Conservation (phyloP, 2,113 vertebrate genomes). For the Oryzias javanicus region DNA sequence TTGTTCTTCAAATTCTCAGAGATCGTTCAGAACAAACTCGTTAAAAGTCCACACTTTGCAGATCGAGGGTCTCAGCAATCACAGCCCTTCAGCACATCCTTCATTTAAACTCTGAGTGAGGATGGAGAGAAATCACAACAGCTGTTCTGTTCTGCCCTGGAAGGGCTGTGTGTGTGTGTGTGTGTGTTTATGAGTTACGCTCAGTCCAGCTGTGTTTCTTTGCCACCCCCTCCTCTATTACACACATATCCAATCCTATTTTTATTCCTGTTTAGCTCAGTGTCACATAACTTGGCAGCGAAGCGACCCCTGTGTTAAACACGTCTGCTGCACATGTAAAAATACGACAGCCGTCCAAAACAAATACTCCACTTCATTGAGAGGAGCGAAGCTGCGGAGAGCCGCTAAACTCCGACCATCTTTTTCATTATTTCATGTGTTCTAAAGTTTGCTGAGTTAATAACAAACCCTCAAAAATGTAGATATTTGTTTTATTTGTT, state of each 20-base stretch:
- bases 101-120: slow-evolving; percentile 14
- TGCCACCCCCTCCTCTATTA: slow-evolving; percentile 12
- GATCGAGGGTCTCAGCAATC: slow-evolving; percentile 29
- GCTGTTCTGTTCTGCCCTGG: slow-evolving; percentile 38
- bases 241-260: slow-evolving; percentile 54
- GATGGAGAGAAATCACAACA: slow-evolving; percentile 45
- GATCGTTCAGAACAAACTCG: slow-evolving; percentile 27
- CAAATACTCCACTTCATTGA: slow-evolving; percentile 66
- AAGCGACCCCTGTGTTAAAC: slow-evolving; percentile 58
- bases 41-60: slow-evolving; percentile 29
- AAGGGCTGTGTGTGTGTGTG: slow-evolving; percentile 21
- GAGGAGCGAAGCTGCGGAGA: slow-evolving; percentile 30
- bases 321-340: slow-evolving; percentile 71
- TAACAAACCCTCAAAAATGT: not conserved
- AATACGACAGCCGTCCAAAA: slow-evolving; percentile 70
- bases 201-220: slow-evolving; percentile 51
- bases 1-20: slow-evolving; percentile 41
- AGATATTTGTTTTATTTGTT: no score
- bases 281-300: slow-evolving; percentile 75
- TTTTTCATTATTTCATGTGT: not conserved
- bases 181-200: slow-evolving; percentile 13
- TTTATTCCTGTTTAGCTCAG: slow-evolving; percentile 78
- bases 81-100: slow-evolving; percentile 32
- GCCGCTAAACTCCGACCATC: slow-evolving; percentile 45
- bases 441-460: slow-evolving; percentile 26